Percentiles rank a stretch among this genome's conserved stretches.
Conservation (phyloP, 2,888 invertebrate genomes). For the Hydrotaea diabolus region DNA sequence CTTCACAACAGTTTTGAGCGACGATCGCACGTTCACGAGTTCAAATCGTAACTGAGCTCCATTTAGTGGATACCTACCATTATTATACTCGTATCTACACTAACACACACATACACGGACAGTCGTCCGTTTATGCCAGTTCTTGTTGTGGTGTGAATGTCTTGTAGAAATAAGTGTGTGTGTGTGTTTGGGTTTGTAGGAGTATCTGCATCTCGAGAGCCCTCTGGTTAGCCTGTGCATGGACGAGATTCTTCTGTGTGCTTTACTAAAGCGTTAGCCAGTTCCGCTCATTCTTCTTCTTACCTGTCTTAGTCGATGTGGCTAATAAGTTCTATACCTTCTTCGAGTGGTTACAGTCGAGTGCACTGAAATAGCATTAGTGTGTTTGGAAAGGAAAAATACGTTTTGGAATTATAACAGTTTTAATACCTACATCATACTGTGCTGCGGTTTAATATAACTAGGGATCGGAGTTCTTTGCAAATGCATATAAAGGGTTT, state of each 20-base stretch:
- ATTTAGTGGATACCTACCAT: slow-evolving; percentile 48
- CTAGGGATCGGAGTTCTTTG: too few relatives aligned
- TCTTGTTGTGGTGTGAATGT: too few relatives aligned
- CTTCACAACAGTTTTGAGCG: background rate
- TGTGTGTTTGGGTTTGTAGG: background rate
- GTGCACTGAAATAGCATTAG: background rate
- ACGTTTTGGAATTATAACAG: too few relatives aligned
- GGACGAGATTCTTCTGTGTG: slow-evolving; percentile 15
- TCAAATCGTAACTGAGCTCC: slow-evolving; percentile 62
- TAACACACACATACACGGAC: too few relatives aligned
- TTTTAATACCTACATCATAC: too few relatives aligned
- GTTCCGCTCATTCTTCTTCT: background rate
- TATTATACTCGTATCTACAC: slow-evolving; percentile 48
- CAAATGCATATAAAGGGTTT: too few relatives aligned
- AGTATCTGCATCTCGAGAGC: background rate
- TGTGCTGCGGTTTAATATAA: too few relatives aligned
- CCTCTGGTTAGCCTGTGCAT: slow-evolving; percentile 6
- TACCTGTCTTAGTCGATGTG: background rate
- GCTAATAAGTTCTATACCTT: background rate
- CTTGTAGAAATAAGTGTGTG: too few relatives aligned
- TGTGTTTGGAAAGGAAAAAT: too few relatives aligned
- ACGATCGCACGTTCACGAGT: slow-evolving; percentile 49
- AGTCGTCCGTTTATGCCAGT: background rate
- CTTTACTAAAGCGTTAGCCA: background rate
- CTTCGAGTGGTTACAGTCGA: background rate